A percentile compares a stretch with the other conserved stretches of the same genome.
Conservation (phyloP, 2,888 invertebrate species). For the Nymphalis urticae region DNA sequence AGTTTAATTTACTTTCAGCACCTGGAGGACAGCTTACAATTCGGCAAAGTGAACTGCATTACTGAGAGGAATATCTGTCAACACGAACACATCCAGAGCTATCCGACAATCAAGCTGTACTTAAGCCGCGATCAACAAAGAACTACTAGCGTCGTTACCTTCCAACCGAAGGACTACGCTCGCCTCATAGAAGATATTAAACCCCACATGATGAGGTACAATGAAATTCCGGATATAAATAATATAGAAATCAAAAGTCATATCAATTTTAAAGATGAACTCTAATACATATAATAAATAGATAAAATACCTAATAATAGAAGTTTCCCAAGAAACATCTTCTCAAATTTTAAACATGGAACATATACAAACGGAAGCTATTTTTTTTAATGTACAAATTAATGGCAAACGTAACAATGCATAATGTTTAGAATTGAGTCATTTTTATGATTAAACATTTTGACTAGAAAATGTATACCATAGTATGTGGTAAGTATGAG, state of each 20-base stretch:
- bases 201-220: constrained; percentile 55
- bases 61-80: constrained; percentile 67
- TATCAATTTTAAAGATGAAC: constrained; percentile 60
- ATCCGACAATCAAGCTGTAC: constrained; percentile 68
- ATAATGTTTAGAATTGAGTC: too few relatives aligned
- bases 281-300: constrained; percentile 44
- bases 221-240: constrained; percentile 47
- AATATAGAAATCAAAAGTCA: constrained; percentile 46
- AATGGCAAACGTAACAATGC: too few relatives aligned
- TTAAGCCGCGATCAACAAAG: constrained; percentile 52
- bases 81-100: constrained; percentile 65
- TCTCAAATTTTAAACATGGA: too few relatives aligned
- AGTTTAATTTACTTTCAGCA: constrained; percentile 49
- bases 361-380: too few relatives aligned
- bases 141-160: constrained; percentile 53
- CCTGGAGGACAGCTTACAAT: constrained; percentile 61
- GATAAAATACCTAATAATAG: too few relatives aligned
- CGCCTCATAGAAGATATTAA: constrained; percentile 54
- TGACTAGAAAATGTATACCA: too few relatives aligned
- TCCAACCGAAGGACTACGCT: constrained; percentile 55
- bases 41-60: constrained; percentile 73
- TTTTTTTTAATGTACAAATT: too few relatives aligned
- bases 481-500: too few relatives aligned
- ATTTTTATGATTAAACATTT: too few relatives aligned
- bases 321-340: too few relatives aligned